Conservation (phyloP, 2,888 invertebrate species). For the Dascillus cervinus region DNA sequence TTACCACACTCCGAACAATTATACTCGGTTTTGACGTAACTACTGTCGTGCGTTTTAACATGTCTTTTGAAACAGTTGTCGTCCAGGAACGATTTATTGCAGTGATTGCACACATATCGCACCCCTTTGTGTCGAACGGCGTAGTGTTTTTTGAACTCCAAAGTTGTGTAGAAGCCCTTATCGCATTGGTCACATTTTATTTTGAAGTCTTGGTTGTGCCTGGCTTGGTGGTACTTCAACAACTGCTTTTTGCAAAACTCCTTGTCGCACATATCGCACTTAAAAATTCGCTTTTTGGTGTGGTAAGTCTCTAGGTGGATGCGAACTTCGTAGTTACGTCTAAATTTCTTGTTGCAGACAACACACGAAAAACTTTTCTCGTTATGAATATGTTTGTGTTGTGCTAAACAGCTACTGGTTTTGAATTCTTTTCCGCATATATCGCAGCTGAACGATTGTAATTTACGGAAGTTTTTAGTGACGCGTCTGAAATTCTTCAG, state of each 20-base stretch:
- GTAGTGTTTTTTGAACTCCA: constrained; percentile 18
- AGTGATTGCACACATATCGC: constrained; percentile 14
- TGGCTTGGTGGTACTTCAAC: constrained; percentile 30
- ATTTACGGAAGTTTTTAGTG: neutral
- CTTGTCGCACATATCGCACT: constrained; percentile 38
- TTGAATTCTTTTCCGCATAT: constrained; percentile 8
- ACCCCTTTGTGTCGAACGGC: constrained; percentile 17
- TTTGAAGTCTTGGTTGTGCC: constrained; percentile 19
- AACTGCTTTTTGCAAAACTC: constrained; percentile 22
- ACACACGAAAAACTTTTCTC: constrained; percentile 12
- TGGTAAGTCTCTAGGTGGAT: constrained; percentile 29
- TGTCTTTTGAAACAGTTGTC: constrained; percentile 18
- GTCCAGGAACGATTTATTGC: constrained; percentile 17
- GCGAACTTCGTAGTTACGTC: constrained; percentile 28
- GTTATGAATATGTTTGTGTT: constrained; percentile 7
- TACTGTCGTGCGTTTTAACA: constrained; percentile 17
- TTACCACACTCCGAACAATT: constrained; percentile 10
- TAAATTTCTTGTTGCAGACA: constrained; percentile 16
- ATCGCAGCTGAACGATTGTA: constrained; percentile 2
- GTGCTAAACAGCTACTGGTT: constrained; percentile 3
- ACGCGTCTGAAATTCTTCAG: constrained; percentile 26
- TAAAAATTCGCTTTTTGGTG: constrained; percentile 9
- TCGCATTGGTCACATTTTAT: constrained; percentile 23
- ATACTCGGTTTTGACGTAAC: constrained; percentile 15
- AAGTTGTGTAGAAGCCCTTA: constrained; percentile 20